Percentiles rank a stretch among this genome's conserved stretches.
phyloP scores from a whole-genome alignment of 2,113 vertebrate species.

The Pangasianodon hypophthalmus region DNA sequence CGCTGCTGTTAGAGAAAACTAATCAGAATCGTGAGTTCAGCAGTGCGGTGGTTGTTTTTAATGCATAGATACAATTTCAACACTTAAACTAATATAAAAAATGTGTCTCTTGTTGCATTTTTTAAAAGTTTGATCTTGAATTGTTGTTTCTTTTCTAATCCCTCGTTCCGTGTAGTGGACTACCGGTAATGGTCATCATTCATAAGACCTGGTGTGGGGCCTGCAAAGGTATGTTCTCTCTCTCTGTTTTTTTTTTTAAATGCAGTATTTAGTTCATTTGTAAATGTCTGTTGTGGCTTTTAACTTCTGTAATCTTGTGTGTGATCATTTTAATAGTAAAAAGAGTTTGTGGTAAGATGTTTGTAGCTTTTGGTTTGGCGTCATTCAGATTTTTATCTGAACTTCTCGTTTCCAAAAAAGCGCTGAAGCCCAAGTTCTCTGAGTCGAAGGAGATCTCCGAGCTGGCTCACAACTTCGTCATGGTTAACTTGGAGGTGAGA shows the following conservation, averaged over 20 bases:
- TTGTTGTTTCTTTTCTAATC: background rate
- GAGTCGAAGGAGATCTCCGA: conserved; percentile 97
- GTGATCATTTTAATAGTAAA: background rate
- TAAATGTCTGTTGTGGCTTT: background rate
- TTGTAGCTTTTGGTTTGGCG: background rate
- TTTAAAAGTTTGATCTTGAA: background rate
- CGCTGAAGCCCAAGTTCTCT: conserved; percentile 95
- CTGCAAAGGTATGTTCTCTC: conserved; percentile 85
- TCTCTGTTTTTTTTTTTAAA: background rate
- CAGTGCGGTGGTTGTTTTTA: too few species aligned
- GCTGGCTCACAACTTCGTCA: conserved; percentile 96
- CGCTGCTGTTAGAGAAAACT: background rate
- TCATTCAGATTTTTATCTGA: background rate
- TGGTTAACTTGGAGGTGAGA: conserved; percentile 96
- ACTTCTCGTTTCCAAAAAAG: conserved; percentile 61
- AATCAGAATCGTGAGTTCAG: too few species aligned
- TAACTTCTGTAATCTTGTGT: background rate
- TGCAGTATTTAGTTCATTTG: background rate
- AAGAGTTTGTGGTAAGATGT: background rate
- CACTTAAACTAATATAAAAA: too few species aligned
- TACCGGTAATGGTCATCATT: conserved; percentile 94
- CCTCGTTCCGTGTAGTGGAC: conserved; percentile 74
- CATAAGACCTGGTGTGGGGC: conserved; percentile 99
- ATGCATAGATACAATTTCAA: too few species aligned
- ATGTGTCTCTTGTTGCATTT: too few species aligned